phyloP scores from a whole-genome alignment of 2,797 vertebrate genomes.

The Rhodeus uyekii region DNA sequence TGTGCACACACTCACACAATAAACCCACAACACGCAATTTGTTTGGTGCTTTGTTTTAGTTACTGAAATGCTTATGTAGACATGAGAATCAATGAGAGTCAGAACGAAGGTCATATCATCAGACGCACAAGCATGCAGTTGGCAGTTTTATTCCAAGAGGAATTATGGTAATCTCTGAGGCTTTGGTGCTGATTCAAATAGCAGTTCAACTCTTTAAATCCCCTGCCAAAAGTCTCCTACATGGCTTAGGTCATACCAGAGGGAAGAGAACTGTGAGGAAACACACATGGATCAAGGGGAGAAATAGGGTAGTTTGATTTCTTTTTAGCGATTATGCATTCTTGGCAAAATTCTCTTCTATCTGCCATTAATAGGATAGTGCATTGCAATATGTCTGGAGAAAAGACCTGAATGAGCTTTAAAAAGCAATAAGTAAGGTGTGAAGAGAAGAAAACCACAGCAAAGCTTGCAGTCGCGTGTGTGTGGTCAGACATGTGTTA shows the following conservation, averaged over 20 bases:
- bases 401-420: conserved; percentile 34
- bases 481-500: conserved; percentile 47
- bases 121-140: conserved; percentile 62
- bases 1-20: neutral
- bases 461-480: conserved; percentile 3
- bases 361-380: conserved; percentile 23
- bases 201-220: conserved; percentile 70
- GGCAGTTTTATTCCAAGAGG: conserved; percentile 62
- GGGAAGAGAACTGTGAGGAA: conserved; percentile 60
- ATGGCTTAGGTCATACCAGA: conserved; percentile 70
- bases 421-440: conserved; percentile 48
- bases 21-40: conserved; percentile 8
- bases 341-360: neutral
- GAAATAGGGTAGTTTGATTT: conserved; percentile 55
- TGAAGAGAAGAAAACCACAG: conserved; percentile 41
- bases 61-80: conserved; percentile 17
- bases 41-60: conserved; percentile 12
- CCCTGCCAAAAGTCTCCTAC: conserved; percentile 62
- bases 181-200: conserved; percentile 70
- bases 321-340: conserved; percentile 56
- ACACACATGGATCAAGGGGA: conserved; percentile 67
- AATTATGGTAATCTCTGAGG: conserved; percentile 66
- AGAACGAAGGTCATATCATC: conserved; percentile 59
- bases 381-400: conserved; percentile 12
- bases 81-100: conserved; percentile 31